These are phyloP conservation scores for Ceyx margarethae DNA, from an alignment of 2,113 vertebrate species.

Conservation along the genomic window DNA sequence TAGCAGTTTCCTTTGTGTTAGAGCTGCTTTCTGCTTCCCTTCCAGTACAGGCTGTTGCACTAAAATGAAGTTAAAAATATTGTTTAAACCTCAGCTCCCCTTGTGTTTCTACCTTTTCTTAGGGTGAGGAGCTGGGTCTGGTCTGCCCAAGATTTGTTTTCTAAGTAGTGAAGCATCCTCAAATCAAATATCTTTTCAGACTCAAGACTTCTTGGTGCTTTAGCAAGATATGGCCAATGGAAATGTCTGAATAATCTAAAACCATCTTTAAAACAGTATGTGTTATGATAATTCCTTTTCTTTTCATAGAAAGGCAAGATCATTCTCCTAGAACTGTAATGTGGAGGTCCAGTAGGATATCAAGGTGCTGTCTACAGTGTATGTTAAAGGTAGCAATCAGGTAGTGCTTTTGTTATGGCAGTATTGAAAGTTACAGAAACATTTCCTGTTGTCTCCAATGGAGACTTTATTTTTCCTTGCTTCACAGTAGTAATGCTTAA, in stretches of 20 bases:
- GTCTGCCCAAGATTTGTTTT: not conserved
- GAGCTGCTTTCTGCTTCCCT: not conserved
- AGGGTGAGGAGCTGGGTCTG: not conserved
- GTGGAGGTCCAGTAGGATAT: not conserved
- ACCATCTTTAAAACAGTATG: not conserved
- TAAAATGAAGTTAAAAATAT: not conserved
- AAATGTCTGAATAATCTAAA: constrained; percentile 29
- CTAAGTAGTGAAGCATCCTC: not conserved
- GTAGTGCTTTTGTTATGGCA: not conserved
- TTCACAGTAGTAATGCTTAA: constrained; percentile 44
- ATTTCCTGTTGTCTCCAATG: constrained; percentile 21
- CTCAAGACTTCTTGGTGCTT: not conserved
- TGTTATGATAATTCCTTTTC: not conserved
- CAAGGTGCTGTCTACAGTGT: not conserved
- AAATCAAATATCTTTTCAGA: not conserved
- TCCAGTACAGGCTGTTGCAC: not conserved
- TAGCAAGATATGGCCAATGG: not conserved
- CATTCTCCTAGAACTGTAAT: not conserved
- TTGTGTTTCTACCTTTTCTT: not conserved
- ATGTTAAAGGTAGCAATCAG: not conserved
- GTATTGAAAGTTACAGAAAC: constrained; percentile 32
- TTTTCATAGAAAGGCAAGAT: not conserved
- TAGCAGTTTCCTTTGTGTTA: not conserved
- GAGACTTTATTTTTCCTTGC: constrained; percentile 22
- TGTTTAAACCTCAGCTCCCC: not conserved